Evolutionary conservation across 2,113 vertebrate species (phyloP).

Genomic region (Phaethornis superciliosus): DNA sequence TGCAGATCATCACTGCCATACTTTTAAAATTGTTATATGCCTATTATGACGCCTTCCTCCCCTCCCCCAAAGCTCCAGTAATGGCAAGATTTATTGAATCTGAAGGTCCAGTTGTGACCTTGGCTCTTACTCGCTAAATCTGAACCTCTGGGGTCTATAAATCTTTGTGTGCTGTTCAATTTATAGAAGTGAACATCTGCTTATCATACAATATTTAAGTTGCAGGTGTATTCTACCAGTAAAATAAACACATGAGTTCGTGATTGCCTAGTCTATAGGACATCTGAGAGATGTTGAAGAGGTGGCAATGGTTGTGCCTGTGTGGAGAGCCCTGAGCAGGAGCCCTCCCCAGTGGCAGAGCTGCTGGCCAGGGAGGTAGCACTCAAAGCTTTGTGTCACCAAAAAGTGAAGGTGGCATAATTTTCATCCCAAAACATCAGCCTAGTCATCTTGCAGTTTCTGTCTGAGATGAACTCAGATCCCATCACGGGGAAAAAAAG

Average conservation of each 20-base stretch:
- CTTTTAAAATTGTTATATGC: conserved; percentile 62
- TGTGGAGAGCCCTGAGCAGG: conserved; percentile 23
- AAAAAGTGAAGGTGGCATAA: neutral
- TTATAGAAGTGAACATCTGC: conserved; percentile 73
- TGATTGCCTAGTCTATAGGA: neutral
- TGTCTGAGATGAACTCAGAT: conserved; percentile 17
- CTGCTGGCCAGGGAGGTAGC: neutral
- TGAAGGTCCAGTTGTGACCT: conserved; percentile 72
- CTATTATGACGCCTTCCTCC: conserved; percentile 43
- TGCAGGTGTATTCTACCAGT: conserved; percentile 76
- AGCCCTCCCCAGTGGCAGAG: neutral
- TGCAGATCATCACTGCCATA: conserved; percentile 67
- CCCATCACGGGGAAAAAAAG: neutral
- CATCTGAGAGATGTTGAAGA: conserved; percentile 47
- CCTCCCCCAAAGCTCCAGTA: conserved; percentile 27
- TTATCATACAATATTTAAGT: conserved; percentile 67
- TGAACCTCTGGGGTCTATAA: conserved; percentile 65
- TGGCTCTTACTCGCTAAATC: conserved; percentile 66
- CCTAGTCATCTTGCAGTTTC: neutral
- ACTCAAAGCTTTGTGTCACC: neutral
- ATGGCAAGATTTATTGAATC: conserved; percentile 75
- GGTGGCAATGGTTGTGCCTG: neutral
- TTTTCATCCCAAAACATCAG: neutral
- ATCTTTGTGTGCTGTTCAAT: conserved; percentile 62
- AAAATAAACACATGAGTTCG: conserved; percentile 68